Conservation (phyloP, 2,113 vertebrate genomes). For the Myocastor coypus region DNA sequence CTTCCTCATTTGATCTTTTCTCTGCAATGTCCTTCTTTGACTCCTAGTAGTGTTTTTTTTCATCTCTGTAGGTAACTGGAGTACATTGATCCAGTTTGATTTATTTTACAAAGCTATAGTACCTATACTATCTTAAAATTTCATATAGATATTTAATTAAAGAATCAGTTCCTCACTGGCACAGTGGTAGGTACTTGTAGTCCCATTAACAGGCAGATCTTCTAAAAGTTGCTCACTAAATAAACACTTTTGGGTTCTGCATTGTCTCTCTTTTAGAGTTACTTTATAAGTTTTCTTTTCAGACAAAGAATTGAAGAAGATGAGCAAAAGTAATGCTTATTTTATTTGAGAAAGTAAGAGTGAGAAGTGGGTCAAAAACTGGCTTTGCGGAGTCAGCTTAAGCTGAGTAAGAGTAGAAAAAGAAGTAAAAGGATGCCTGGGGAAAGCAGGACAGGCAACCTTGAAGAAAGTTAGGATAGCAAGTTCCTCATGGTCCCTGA, state of each 20-base stretch:
- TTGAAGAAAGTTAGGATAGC: not conserved
- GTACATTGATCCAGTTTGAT: not conserved
- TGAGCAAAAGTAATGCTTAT: not conserved
- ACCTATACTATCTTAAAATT: not conserved
- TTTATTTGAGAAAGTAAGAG: not conserved
- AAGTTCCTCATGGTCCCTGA: not conserved
- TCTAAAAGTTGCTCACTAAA: not conserved
- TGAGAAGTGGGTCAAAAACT: not conserved
- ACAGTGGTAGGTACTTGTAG: not conserved
- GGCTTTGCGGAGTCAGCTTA: not conserved
- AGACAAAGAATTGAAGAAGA: not conserved
- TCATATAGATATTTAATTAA: not conserved
- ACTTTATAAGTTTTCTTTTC: not conserved
- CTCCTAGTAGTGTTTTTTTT: slow-evolving; percentile 30
- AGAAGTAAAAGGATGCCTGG: not conserved
- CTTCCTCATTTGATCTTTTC: slow-evolving; percentile 22
- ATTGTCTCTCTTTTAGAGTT: not conserved
- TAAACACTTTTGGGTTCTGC: not conserved
- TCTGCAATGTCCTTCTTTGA: slow-evolving; percentile 62
- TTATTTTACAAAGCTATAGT: slow-evolving; percentile 32
- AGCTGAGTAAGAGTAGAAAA: not conserved
- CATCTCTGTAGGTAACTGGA: not conserved
- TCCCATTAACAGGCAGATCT: not conserved
- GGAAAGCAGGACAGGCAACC: not conserved
- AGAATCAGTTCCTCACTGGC: not conserved